Conservation (phyloP, 2,797 vertebrate species). For the Lacerta bilineata region DNA sequence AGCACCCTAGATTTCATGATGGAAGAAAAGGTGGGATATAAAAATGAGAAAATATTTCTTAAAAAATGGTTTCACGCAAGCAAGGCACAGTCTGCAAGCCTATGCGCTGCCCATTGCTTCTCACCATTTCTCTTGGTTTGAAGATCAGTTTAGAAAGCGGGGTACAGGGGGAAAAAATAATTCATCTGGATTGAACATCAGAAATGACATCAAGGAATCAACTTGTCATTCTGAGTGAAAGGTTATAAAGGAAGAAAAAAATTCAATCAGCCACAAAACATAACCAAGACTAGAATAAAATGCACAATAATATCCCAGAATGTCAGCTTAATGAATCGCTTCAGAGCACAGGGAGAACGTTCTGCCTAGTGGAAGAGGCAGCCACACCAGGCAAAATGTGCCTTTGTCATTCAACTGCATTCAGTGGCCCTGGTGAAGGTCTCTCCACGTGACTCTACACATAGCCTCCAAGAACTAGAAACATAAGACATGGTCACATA, state of each 20-base stretch:
- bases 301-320: background rate
- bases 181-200: background rate
- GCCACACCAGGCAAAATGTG: background rate
- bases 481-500: too few relatives aligned
- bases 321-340: constrained; percentile 15
- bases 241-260: background rate
- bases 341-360: background rate
- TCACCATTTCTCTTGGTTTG: background rate
- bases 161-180: background rate
- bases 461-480: too few relatives aligned
- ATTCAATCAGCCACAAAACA: background rate
- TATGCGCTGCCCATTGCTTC: background rate
- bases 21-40: too few relatives aligned
- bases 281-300: constrained; percentile 13
- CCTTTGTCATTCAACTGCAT: background rate
- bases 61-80: background rate
- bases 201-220: constrained; percentile 18
- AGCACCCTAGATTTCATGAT: too few relatives aligned
- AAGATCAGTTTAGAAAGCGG: background rate
- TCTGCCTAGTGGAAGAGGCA: background rate
- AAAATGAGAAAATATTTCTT: too few relatives aligned
- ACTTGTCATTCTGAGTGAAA: constrained; percentile 1
- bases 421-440: background rate
- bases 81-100: background rate
- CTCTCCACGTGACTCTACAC: background rate